A percentile compares a stretch with the other conserved stretches of the same genome.
Conservation (phyloP, 1,140 invertebrate species). For the Spodoptera litura region DNA sequence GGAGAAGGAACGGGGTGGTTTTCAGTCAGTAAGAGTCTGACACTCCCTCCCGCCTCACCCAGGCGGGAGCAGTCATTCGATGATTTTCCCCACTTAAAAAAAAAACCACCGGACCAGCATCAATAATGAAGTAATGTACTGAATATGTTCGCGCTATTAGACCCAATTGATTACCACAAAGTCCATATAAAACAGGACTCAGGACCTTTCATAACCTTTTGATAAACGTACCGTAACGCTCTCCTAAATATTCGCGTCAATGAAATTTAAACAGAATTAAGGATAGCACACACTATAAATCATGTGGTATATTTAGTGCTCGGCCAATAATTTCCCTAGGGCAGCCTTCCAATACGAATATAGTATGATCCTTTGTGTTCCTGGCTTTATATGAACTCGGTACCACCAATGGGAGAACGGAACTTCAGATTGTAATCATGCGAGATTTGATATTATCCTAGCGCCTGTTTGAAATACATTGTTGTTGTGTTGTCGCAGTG, state of each 20-base stretch:
- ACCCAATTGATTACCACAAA: no score
- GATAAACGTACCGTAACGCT: neutral
- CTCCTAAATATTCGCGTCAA: constrained; percentile 1
- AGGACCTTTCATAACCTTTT: neutral
- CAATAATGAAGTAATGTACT: no score
- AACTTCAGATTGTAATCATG: neutral
- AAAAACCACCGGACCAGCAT: no score
- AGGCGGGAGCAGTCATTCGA: no score
- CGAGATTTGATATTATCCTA: neutral
- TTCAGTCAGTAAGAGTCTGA: no score
- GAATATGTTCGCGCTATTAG: no score
- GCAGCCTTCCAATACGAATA: constrained; percentile 8
- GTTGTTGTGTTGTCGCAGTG: neutral
- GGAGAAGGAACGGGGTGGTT: no score
- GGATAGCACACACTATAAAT: constrained; percentile 28
- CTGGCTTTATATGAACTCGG: constrained; percentile 18
- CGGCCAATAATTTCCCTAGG: constrained; percentile 35
- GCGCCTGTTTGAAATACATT: neutral
- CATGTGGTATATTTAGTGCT: constrained; percentile 32
- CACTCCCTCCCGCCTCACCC: no score
- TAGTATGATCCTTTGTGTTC: constrained; percentile 24
- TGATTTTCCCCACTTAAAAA: no score
- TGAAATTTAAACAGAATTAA: constrained; percentile 28
- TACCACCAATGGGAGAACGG: neutral
- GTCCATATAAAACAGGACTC: neutral